Evolutionary conservation across 2,888 invertebrate species (phyloP), one percentile per base, ranked within the genome.

Genomic region (Sepioteuthis lessoniana): DNA sequence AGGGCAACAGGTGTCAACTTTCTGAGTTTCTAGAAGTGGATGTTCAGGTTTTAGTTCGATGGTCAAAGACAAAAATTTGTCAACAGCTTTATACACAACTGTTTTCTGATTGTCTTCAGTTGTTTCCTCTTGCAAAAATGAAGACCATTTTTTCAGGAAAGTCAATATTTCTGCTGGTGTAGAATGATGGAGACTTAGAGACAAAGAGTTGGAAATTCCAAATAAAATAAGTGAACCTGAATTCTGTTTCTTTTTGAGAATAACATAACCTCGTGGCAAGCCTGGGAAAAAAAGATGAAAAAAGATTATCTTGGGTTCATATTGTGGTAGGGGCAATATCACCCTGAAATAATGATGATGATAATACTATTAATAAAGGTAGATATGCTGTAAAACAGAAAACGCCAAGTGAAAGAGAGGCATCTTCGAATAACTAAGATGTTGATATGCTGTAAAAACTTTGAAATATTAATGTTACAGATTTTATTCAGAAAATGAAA

Each of bases 21-120:
- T 94, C 90, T 95, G 95, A 2, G 95, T 95, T 19, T 95, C 95
- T 37, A 95, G 94, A 16, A 95, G 76, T 25, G 21, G 91, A 5
- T 94, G 94, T 25, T 94, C 94, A 0, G 60, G 55, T 25, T 93
- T 38, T 38, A 92, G 92, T n/a, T 92, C 92, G 16, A 5, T 13
- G n/a, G 47, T 16, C 28, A 92, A 47, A 37, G 42, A n/a, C 16
- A 92, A 47, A 42, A 92, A 31, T n/a, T 46, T 10, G 13, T 19
- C 92, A 28, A 47, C 42, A 7, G 42, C 47, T 42, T 92, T 19
- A n/a, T 4, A 13, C 2, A 55, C n/a, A 35, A 93, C 13, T 5
- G 2, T 93, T 55, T 50, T 60, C 25, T 50, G 50, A 10, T 21
- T 50, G 55, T 93, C 93, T 93, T 38, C 50, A 25, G 31, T 21